Evolutionary conservation across 2,113 vertebrate species (phyloP), one percentile per base, ranked within the genome.

Genomic region (Limnothrissa miodon): DNA sequence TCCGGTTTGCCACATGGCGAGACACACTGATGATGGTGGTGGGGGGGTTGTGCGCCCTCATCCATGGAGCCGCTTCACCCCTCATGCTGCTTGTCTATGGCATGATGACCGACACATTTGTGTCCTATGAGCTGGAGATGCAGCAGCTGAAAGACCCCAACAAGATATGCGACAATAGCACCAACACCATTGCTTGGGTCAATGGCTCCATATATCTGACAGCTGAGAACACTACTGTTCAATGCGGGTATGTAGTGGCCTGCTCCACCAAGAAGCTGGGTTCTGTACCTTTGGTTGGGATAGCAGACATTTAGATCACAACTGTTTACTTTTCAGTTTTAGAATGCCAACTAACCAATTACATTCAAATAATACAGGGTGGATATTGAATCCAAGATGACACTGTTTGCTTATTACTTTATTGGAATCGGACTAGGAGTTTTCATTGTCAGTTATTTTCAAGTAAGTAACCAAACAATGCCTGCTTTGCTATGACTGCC

Each of bases 361-460:
- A 11, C 44, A 56, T 42, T 39, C 44, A 19, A 78, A 86, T 82
- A 39, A 17, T 10, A 83, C 90, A 96, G 95, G 85, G 88, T 92
- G 79, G 87, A 95, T 81, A 93, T 96, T 85, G 93, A 95, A 83
- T 86, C 42, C 2, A 78, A 95, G 85, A 93, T 96, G 93, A 93
- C 92, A 46, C 89, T 86, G 83, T 95, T 95, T 92, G 94, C 95
- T 23, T 92, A 91, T 87, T 95, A 95, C 87, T 95, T 95, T 86
- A 25, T 93, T 86, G 93, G 92, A 33, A 93, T 95, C 78, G 95
- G 94, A 87, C 0, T 90, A 19, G 89, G 79, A 51, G 92, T 93
- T 36, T 48, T 95, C 23, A 8, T 94, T 53, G 39, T 94, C 46
- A 93, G 94, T 86, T 95, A 95, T 83, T 92, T 94, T 88, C 95